These are phyloP conservation scores for Philopotamus ludificatus DNA, from an alignment of 1,140 invertebrate species.

Conservation along the genomic window DNA sequence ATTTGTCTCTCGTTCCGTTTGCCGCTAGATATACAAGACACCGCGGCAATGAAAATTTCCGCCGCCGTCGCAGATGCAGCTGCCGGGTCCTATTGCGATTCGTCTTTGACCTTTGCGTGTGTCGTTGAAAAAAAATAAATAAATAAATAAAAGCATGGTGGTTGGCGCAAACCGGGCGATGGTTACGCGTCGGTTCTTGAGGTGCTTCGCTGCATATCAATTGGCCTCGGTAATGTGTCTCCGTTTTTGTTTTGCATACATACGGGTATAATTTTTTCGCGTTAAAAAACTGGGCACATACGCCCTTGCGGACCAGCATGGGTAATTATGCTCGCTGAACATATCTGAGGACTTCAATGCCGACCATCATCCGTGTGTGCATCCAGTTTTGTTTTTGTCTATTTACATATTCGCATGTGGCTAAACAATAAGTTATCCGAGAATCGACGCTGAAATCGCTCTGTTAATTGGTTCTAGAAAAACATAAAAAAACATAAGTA, in stretches of 20 bases:
- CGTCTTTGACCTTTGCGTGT: too few species aligned
- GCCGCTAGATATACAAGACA: too few species aligned
- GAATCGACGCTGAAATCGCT: not conserved
- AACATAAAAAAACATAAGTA: too few species aligned
- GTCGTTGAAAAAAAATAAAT: constrained; percentile 8
- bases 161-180: too few species aligned
- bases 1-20: constrained; percentile 33
- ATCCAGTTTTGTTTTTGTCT: not conserved
- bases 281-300: constrained; percentile 20
- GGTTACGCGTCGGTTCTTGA: constrained; percentile 5
- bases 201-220: constrained; percentile 20
- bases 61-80: too few species aligned
- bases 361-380: constrained; percentile 4
- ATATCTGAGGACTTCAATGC: constrained; percentile 13
- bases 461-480: not conserved
- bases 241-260: constrained; percentile 18
- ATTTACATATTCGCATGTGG: not conserved
- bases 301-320: constrained; percentile 23
- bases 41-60: too few species aligned
- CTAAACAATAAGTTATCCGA: not conserved
- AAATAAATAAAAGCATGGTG: not conserved
- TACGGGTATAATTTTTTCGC: constrained; percentile 23
- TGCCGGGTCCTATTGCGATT: too few species aligned
- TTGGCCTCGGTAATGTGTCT: constrained; percentile 8
- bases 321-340: constrained; percentile 18